A percentile compares a stretch with the other conserved stretches of the same genome.
phyloP scores from a whole-genome alignment of 2,113 vertebrate genomes.

The Trichechus manatus region DNA sequence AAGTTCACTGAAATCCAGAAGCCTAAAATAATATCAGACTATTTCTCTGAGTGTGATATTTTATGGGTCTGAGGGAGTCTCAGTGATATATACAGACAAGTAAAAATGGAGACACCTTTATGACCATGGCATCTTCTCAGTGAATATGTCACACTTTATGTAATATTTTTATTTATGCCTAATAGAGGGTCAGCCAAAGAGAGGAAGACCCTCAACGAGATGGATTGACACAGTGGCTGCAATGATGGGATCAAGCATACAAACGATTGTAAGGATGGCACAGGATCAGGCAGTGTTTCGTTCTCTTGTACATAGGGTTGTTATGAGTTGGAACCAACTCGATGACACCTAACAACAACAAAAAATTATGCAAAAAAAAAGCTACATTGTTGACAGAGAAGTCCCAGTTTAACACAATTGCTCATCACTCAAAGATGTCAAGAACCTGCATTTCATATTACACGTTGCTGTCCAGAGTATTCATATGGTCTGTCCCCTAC shows the following conservation, averaged over 20 bases:
- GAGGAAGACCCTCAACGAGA: too few species aligned
- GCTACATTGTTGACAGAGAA: neutral
- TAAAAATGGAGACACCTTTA: neutral
- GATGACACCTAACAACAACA: too few species aligned
- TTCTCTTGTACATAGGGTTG: too few species aligned
- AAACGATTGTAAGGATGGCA: too few species aligned
- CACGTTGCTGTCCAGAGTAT: neutral
- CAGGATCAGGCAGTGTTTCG: too few species aligned
- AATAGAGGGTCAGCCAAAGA: too few species aligned
- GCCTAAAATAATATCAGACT: neutral
- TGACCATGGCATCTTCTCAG: neutral
- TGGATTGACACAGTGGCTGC: too few species aligned
- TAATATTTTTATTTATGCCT: neutral
- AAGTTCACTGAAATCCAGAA: constrained; percentile 26
- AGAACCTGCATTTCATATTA: neutral
- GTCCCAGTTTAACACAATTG: neutral
- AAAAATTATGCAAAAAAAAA: neutral
- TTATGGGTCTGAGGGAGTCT: neutral
- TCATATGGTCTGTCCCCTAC: neutral
- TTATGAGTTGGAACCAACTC: too few species aligned
- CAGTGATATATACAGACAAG: neutral
- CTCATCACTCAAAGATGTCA: constrained; percentile 1
- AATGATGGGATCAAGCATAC: too few species aligned
- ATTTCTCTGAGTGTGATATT: neutral
- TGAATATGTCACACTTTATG: neutral